These are phyloP conservation scores for Hypomecis punctinalis DNA, from an alignment of 2,888 invertebrate species.

Conservation along the genomic window DNA sequence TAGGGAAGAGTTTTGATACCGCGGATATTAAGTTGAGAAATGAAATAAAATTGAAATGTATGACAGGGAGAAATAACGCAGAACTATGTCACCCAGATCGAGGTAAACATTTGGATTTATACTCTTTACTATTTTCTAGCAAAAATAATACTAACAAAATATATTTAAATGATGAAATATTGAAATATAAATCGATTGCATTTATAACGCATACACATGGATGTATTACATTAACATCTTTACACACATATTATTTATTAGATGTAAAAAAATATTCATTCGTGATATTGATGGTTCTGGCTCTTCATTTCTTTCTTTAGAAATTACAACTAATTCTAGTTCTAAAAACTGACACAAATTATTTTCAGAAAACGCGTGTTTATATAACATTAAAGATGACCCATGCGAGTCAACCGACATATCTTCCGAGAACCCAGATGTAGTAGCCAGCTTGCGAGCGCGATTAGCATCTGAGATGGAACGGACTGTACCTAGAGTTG, in stretches of 20 bases:
- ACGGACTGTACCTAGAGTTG: conserved; percentile 55
- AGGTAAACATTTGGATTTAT: conserved; percentile 51
- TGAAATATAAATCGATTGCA: too few relatives aligned
- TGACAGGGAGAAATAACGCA: conserved; percentile 22
- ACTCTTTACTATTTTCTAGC: too few relatives aligned
- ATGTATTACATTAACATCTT: too few relatives aligned
- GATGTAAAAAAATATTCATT: too few relatives aligned
- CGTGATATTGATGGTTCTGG: too few relatives aligned
- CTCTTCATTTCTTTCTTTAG: too few relatives aligned
- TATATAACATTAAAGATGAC: conserved; percentile 70
- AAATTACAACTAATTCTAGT: not conserved
- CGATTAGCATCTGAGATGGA: conserved; percentile 55
- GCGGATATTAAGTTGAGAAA: conserved; percentile 51
- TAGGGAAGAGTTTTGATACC: conserved; percentile 51
- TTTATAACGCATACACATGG: too few relatives aligned
- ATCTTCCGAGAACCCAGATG: conserved; percentile 53
- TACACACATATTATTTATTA: too few relatives aligned
- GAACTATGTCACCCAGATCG: conserved; percentile 60
- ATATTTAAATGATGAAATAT: too few relatives aligned
- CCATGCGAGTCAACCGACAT: conserved; percentile 70
- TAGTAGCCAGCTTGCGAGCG: conserved; percentile 52
- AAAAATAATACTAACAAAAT: too few relatives aligned
- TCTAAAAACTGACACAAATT: conserved; percentile 4
- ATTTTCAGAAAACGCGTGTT: conserved; percentile 49
- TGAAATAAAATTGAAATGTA: conserved; percentile 57